phyloP scores from a whole-genome alignment of 2,888 invertebrate genomes.

The Laspeyria flexula region DNA sequence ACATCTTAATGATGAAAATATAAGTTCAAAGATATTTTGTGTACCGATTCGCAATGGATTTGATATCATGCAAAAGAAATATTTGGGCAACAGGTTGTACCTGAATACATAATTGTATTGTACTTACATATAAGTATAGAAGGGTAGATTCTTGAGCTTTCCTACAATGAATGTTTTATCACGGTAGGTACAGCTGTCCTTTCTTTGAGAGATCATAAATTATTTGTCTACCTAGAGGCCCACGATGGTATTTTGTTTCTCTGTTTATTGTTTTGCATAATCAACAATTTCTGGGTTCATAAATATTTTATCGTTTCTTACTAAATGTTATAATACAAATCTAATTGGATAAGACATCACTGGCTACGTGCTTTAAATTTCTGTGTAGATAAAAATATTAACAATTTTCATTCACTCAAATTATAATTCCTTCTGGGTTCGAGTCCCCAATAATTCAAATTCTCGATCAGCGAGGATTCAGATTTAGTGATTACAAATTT shows the following conservation, averaged over 20 bases:
- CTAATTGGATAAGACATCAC: neutral
- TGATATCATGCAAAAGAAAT: neutral
- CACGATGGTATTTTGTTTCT: constrained; percentile 25
- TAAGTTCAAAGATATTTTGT: too few species aligned
- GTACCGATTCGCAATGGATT: too few species aligned
- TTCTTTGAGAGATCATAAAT: constrained; percentile 52
- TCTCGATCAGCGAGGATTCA: too few species aligned
- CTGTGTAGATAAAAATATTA: too few species aligned
- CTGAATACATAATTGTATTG: constrained; percentile 9
- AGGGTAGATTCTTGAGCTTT: constrained; percentile 20
- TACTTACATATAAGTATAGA: neutral
- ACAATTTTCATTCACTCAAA: too few species aligned
- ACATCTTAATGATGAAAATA: too few species aligned
- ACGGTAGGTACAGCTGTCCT: constrained; percentile 40
- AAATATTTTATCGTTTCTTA: constrained; percentile 5
- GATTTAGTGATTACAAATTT: too few species aligned
- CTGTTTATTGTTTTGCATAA: constrained; percentile 28
- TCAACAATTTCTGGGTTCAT: constrained; percentile 16
- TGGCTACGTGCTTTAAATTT: too few species aligned
- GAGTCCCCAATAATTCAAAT: too few species aligned
- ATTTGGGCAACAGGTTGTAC: constrained; percentile 19
- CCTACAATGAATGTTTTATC: constrained; percentile 53
- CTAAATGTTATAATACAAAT: neutral
- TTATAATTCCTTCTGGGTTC: too few species aligned
- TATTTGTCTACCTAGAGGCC: constrained; percentile 46